Evolutionary conservation across 1,140 invertebrate genomes (phyloP).

Genomic region (Eriocheir sinensis): DNA sequence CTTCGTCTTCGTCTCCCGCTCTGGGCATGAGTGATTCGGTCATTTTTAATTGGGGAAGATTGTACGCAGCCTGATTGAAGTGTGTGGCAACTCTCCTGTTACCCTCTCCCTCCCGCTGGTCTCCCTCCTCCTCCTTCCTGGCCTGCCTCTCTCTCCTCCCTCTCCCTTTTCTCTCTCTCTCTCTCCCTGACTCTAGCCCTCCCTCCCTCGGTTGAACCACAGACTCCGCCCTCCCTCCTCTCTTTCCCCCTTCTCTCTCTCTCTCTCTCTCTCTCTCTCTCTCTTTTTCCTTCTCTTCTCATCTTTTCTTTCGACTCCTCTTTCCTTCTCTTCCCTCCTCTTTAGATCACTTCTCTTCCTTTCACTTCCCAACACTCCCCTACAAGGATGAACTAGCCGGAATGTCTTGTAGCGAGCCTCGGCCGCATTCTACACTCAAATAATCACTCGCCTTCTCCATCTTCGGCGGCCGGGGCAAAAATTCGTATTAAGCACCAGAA

Average conservation of each 20-base stretch:
- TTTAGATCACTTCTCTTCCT: not conserved
- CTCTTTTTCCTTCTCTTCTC: conserved; percentile 3
- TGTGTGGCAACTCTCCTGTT: not conserved
- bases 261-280: conserved; percentile 21
- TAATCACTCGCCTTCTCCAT: not conserved
- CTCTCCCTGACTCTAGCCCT: conserved; percentile 6
- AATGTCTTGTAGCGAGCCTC: not conserved
- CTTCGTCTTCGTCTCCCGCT: not conserved
- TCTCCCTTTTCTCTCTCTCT: conserved; percentile 25
- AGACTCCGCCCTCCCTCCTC: conserved; percentile 23
- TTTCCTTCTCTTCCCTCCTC: too few relatives aligned
- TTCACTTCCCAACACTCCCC: too few relatives aligned
- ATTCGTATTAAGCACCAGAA: not conserved
- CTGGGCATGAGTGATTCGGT: not conserved
- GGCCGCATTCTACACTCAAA: conserved; percentile 33
- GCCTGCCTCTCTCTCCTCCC: not conserved
- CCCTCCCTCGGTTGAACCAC: not conserved
- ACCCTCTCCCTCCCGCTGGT: not conserved
- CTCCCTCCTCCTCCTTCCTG: not conserved
- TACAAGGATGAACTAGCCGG: not conserved
- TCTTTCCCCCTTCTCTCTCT: not conserved
- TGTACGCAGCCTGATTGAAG: not conserved
- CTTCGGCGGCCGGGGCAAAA: not conserved
- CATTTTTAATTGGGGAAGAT: not conserved
- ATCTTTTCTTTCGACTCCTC: not conserved